phyloP scores from a whole-genome alignment of 2,113 vertebrate genomes.

The Mirza zaza region DNA sequence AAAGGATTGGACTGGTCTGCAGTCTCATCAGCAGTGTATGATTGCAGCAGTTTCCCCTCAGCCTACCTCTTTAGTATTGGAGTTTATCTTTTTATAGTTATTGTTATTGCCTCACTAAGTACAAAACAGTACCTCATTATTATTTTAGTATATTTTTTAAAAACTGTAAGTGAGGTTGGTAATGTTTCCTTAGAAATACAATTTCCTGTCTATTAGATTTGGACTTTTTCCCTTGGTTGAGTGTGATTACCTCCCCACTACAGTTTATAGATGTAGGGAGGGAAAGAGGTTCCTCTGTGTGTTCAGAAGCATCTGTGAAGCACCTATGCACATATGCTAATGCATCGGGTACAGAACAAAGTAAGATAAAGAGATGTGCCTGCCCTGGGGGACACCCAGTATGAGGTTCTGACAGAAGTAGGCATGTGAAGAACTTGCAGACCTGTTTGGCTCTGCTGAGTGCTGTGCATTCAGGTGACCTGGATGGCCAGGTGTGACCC shows the following conservation, averaged over 20 bases:
- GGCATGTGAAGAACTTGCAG: not conserved
- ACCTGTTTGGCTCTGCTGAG: not conserved
- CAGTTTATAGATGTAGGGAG: not conserved
- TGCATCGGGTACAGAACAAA: not conserved
- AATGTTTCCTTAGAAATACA: conserved; percentile 8
- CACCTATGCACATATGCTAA: not conserved
- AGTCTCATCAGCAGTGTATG: not conserved
- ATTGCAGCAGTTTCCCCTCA: not conserved
- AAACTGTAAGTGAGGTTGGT: not conserved
- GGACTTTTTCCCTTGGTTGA: not conserved
- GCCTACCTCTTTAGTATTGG: not conserved
- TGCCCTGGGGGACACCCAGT: not conserved
- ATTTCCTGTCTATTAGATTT: not conserved
- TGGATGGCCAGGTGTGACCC: not conserved
- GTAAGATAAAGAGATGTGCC: not conserved
- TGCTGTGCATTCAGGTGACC: not conserved
- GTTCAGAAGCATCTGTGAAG: not conserved
- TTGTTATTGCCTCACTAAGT: not conserved
- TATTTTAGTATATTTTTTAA: not conserved
- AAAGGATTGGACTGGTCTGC: not conserved
- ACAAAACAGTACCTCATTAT: conserved; percentile 1
- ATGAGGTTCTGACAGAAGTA: not conserved
- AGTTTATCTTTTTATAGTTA: conserved; percentile 18
- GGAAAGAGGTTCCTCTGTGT: not conserved
- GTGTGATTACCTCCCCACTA: not conserved